phyloP scores from a whole-genome alignment of 2,888 invertebrate genomes.

The Tanypteryx hageni region DNA sequence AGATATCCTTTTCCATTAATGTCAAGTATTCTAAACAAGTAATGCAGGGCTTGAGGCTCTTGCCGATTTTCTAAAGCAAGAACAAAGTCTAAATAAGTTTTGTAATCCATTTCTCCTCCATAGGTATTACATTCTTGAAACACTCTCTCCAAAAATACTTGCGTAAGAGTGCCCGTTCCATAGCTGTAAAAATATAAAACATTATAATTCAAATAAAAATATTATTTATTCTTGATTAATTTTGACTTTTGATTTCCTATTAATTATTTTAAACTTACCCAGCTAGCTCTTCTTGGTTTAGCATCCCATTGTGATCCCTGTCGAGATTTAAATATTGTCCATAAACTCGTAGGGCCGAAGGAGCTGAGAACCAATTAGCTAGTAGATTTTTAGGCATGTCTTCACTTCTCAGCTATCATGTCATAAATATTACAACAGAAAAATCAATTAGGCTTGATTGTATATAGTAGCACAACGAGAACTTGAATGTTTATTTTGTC shows the following conservation, averaged over 20 bases:
- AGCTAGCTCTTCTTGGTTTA: conserved; percentile 92
- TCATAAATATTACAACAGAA: background rate
- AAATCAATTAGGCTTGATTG: no score
- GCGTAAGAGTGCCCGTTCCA: conserved; percentile 93
- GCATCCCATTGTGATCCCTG: conserved; percentile 96
- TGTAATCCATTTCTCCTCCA: conserved; percentile 97
- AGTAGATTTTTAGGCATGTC: conserved; percentile 89
- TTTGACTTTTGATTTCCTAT: background rate
- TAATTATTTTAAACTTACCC: conserved; percentile 77
- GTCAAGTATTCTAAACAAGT: conserved; percentile 93
- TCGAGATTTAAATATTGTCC: conserved; percentile 96
- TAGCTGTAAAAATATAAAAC: conserved; percentile 78
- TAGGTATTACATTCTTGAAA: conserved; percentile 97
- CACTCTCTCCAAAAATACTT: conserved; percentile 93
- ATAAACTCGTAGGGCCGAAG: conserved; percentile 92
- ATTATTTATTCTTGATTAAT: background rate
- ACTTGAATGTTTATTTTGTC: no score
- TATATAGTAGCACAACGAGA: no score
- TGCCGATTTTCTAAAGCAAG: conserved; percentile 93
- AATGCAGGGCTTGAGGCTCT: conserved; percentile 94
- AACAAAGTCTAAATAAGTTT: conserved; percentile 96
- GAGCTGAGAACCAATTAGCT: conserved; percentile 94
- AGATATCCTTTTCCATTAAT: conserved; percentile 91
- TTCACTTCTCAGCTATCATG: conserved; percentile 85
- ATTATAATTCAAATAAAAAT: conserved; percentile 48